Evolutionary conservation across 2,797 vertebrate species (phyloP), one percentile per base, ranked within the genome.

Genomic region (Sphenopsis melanotis): DNA sequence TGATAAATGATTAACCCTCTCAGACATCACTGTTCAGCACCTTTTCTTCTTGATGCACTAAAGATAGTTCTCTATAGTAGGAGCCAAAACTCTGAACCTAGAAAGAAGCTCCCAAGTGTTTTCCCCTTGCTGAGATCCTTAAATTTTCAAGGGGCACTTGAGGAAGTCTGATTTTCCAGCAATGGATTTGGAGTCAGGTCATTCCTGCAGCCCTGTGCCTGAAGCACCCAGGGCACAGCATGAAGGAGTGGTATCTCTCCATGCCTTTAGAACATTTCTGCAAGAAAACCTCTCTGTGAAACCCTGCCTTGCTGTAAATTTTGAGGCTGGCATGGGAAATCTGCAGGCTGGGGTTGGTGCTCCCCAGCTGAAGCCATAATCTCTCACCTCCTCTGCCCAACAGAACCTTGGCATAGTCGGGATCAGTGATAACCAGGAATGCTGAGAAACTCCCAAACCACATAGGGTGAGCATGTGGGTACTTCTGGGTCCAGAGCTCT

Each of bases 381-480:
- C 11, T 92, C 80, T 94, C 57, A 99, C 98, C 98, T 98, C 98
- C 96, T 92, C 98, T 97, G 69, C 95, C 29, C 85, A 98, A 75
- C 20, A 99, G 4, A 30, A 90, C 96, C 94, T 98, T 99, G n/a
- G 95, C 98, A 84, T 98, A 99, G 66, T 98, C 97, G 0, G 98
- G 98, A 93, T 98, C 95, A 8, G 96, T 96, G 87, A 98, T 36
- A 89, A 84, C 94, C 39, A 99, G 91, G 61, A 96, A 30, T 19
- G 97, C 92, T 2, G 95, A 29, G 80, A 97, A 97, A 12, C 98
- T 98, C 15, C 98, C 98, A 27, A 98, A 97, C 98, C 98, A 98
- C 8, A 98, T 0, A 5, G 98, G 98, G 34, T 97, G 98, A 32
- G 97, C 98, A 7, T 79, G 53, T 1, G 89, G 97, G 83, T 98